These are phyloP conservation scores for Halcyon chelicuti DNA, from an alignment of 2,797 vertebrate genomes.

Conservation along the genomic window DNA sequence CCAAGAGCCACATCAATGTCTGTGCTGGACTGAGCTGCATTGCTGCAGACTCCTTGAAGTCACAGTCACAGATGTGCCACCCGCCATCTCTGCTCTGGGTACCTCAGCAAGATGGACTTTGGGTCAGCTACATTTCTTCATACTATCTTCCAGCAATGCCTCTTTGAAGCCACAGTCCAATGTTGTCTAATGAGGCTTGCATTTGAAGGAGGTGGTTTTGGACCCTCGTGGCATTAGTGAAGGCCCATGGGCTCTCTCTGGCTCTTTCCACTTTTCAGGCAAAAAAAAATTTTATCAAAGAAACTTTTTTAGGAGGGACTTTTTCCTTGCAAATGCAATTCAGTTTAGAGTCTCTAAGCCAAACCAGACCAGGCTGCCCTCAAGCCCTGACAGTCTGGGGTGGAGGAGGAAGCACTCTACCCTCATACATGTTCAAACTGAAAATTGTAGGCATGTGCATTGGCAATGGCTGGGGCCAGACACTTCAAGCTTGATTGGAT, in stretches of 20 bases:
- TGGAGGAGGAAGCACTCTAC: neutral
- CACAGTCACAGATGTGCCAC: neutral
- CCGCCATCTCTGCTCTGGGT: neutral
- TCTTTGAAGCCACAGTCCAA: neutral
- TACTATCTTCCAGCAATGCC: neutral
- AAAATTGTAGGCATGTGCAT: accelerated
- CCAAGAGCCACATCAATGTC: conserved; percentile 64
- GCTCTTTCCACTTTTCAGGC: neutral
- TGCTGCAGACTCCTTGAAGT: conserved; percentile 29
- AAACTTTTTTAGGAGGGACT: neutral
- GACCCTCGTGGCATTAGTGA: accelerated
- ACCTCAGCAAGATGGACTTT: neutral
- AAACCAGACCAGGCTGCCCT: neutral
- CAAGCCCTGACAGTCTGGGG: neutral
- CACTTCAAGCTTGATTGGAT: neutral
- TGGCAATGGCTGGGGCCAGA: neutral
- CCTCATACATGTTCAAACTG: neutral
- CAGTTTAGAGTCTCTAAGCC: neutral
- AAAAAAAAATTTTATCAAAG: neutral
- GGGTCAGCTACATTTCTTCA: neutral
- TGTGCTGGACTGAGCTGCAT: neutral
- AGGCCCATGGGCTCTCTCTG: neutral
- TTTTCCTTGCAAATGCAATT: neutral
- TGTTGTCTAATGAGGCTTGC: neutral
- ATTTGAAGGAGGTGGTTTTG: neutral